Evolutionary conservation across 2,888 invertebrate genomes (phyloP).

Genomic region (Priocnemis perturbator): DNA sequence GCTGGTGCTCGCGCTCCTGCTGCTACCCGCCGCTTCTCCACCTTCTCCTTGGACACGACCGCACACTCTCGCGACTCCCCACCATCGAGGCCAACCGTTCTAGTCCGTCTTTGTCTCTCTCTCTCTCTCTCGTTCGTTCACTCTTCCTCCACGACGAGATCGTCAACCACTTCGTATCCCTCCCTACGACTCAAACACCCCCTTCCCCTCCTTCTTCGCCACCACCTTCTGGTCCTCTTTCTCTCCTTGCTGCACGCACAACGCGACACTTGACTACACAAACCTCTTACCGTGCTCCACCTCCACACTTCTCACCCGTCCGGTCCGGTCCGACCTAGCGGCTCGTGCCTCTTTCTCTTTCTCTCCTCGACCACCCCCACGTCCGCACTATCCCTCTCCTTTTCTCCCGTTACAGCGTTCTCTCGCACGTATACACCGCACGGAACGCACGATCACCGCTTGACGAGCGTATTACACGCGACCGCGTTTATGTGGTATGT

Average conservation of each 20-base stretch:
- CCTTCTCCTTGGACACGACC: slow-evolving; percentile 52
- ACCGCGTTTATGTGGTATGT: slow-evolving; percentile 41
- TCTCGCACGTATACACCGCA: slow-evolving; percentile 32
- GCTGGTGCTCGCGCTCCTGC: too few relatives aligned
- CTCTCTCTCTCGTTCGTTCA: too few relatives aligned
- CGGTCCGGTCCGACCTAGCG: slow-evolving; percentile 26
- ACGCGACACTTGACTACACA: slow-evolving; percentile 63
- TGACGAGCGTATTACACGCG: slow-evolving; percentile 43
- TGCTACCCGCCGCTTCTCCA: slow-evolving; percentile 38
- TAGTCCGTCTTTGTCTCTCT: slow-evolving; percentile 72
- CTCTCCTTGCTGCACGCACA: slow-evolving; percentile 66
- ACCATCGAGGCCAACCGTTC: slow-evolving; percentile 30
- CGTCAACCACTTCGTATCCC: slow-evolving; percentile 68
- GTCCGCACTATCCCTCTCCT: slow-evolving; percentile 32
- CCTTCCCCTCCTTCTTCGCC: slow-evolving; percentile 63
- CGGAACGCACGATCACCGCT: slow-evolving; percentile 42
- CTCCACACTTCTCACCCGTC: slow-evolving; percentile 22
- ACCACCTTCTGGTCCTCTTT: slow-evolving; percentile 39
- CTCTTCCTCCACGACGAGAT: slow-evolving; percentile 50
- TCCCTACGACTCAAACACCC: slow-evolving; percentile 69
- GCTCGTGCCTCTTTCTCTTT: slow-evolving; percentile 1
- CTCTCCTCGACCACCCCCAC: slow-evolving; percentile 8
- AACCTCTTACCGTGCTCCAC: slow-evolving; percentile 32
- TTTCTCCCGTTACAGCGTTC: slow-evolving; percentile 4
- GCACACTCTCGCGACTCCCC: slow-evolving; percentile 54